A percentile compares a stretch with the other conserved stretches of the same genome.
Conservation (phyloP, 2,113 vertebrate species). For the Xiphorhynchus elegans region DNA sequence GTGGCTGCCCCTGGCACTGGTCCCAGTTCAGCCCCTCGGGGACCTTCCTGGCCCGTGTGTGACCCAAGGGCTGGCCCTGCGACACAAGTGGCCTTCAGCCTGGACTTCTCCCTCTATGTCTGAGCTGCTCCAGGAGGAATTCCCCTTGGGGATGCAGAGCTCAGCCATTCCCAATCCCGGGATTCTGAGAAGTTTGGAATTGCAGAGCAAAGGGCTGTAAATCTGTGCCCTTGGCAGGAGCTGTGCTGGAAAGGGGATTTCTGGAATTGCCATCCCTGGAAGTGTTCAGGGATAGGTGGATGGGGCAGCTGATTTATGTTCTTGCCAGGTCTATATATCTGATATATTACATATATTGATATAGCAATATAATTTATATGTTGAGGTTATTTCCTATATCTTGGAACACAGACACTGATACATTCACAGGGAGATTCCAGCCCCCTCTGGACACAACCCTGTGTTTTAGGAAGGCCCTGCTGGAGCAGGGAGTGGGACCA, state of each 20-base stretch:
- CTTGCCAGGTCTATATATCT: not conserved
- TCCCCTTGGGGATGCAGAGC: not conserved
- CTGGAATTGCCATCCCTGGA: not conserved
- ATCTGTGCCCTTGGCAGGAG: not conserved
- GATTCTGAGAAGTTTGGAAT: not conserved
- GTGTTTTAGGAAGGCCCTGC: not conserved
- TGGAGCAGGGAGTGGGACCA: not conserved
- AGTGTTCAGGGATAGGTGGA: not conserved
- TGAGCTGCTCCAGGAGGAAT: not conserved
- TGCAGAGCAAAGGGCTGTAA: not conserved
- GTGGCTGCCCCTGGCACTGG: not conserved
- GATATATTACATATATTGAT: no score
- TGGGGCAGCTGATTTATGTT: not conserved
- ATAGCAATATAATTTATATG: accelerated
- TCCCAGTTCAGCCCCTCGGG: not conserved
- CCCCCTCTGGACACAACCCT: not conserved
- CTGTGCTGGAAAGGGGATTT: not conserved
- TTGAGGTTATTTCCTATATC: not conserved
- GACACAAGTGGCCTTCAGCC: no score
- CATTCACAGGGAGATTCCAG: not conserved
- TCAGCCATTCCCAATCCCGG: not conserved
- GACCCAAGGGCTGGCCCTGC: no score
- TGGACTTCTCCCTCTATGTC: not conserved
- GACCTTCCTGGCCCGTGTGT: no score
- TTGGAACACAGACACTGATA: not conserved